Conservation (phyloP, 2,113 vertebrate species). For the Salvelinus alpinus region DNA sequence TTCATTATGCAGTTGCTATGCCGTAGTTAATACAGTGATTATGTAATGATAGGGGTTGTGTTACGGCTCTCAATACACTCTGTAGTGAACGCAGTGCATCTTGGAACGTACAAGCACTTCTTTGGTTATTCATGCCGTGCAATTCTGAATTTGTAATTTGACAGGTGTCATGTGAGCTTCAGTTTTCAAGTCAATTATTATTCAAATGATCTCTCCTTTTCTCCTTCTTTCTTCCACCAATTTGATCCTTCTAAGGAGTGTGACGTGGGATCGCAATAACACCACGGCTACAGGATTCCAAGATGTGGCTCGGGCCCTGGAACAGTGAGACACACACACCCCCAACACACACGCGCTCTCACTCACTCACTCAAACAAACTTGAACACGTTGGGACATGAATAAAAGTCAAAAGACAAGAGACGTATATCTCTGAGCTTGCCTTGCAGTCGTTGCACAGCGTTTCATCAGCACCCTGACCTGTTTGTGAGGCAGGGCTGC, state of each 20-base stretch:
- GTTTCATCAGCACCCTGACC: not conserved
- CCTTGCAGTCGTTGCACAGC: not conserved
- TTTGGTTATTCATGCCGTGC: not conserved
- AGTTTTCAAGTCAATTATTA: not conserved
- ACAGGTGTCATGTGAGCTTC: not conserved
- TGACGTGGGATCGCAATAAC: slow-evolving; percentile 89
- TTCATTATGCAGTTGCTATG: not conserved
- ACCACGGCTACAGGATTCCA: slow-evolving; percentile 85
- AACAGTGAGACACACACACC: slow-evolving; percentile 78
- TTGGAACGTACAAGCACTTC: not conserved
- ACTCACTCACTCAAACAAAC: not conserved
- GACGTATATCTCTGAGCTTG: not conserved
- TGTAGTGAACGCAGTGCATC: not conserved
- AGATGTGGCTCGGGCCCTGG: slow-evolving; percentile 87
- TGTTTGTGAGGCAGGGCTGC: not conserved
- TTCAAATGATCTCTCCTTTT: not conserved
- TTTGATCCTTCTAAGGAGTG: slow-evolving; percentile 75
- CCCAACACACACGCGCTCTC: slow-evolving; percentile 7
- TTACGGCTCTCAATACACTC: too few species aligned
- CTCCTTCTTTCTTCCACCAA: slow-evolving; percentile 3
- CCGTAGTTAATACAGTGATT: not conserved
- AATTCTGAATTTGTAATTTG: not conserved
- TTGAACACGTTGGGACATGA: too few species aligned
- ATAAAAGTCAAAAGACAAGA: slow-evolving; percentile 4
- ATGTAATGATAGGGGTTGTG: not conserved